Evolutionary conservation across 1,140 invertebrate species (phyloP), one percentile per base, ranked within the genome.

Genomic region (Brachionus rubens): DNA sequence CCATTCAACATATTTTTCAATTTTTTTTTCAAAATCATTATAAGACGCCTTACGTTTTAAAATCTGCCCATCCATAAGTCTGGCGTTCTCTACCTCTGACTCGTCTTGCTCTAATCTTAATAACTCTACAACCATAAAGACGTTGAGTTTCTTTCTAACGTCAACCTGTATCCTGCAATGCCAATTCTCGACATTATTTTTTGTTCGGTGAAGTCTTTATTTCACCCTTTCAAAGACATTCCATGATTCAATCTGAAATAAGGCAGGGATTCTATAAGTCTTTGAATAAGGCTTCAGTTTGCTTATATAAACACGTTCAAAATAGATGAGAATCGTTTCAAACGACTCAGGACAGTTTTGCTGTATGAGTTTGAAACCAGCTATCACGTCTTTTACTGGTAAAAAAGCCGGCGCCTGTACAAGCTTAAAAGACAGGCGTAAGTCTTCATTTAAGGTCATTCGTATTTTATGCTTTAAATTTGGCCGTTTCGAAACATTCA

Each of bases 161-260:
- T 36, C 33, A 36, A 3, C 9, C 33, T 54, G 52, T 26, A 54
- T 54, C 14, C 52, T 19, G 28, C 52, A 12, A 30, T 30, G 52
- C 26, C 52, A 54, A 26, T 14, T 54, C 24, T 54, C 52, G 14
- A 54, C 52, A 24, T 54, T 54, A 26, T 54, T 54, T 5, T 36
- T 36, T 9, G 33, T 36, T 3, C 33, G 33, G 33, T 3, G 33
- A 5, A 36, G 9, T 36, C 24, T 54, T 28, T 54, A 24, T 54
- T 54, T 54, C 28, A 54, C 52, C 28, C 52, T 24, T 54, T 54
- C 52, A 28, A 54, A 54, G 24, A 54, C 52, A 24, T 54, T 54
- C 52, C 52, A 54, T 9, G 12, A 54, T 54, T 54, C 52, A 28
- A 12, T 28, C 14, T 6, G 52, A 54, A 26, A 54, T 21, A 50